Conservation (phyloP, 1,140 invertebrate species). For the Notospermus geniculatus region DNA sequence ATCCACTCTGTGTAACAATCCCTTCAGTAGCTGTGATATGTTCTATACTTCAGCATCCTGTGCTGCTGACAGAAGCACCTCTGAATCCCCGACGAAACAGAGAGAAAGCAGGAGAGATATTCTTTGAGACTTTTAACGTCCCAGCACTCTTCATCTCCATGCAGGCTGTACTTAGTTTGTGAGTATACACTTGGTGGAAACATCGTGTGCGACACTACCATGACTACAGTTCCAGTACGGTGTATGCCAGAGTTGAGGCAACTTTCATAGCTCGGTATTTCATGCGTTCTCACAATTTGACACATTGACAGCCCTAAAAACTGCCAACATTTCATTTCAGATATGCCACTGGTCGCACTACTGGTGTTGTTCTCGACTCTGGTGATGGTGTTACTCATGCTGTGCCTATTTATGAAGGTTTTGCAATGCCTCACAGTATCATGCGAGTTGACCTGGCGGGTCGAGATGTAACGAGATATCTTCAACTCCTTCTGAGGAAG, state of each 20-base stretch:
- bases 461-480: slow-evolving; percentile 90
- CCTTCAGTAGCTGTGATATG: too few relatives aligned
- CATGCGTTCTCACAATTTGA: too few relatives aligned
- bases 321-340: too few relatives aligned
- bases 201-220: too few relatives aligned
- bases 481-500: slow-evolving; percentile 87
- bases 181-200: too few relatives aligned
- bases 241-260: too few relatives aligned
- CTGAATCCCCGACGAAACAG: slow-evolving; percentile 93
- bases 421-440: slow-evolving; percentile 97
- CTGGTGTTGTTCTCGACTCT: slow-evolving; percentile 95
- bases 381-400: slow-evolving; percentile 99
- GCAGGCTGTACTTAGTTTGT: slow-evolving; percentile 99
- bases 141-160: slow-evolving; percentile 98
- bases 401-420: slow-evolving; percentile 99
- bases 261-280: too few relatives aligned
- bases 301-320: too few relatives aligned
- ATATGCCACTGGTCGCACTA: slow-evolving; percentile 95
- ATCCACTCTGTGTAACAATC: too few relatives aligned
- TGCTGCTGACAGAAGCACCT: slow-evolving; percentile 95
- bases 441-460: slow-evolving; percentile 98
- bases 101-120: slow-evolving; percentile 97
- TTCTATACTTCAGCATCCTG: slow-evolving; percentile 73
- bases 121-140: slow-evolving; percentile 99
- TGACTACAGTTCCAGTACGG: too few relatives aligned